Conservation (phyloP, 2,113 vertebrate species). For the Physeter macrocephalus region DNA sequence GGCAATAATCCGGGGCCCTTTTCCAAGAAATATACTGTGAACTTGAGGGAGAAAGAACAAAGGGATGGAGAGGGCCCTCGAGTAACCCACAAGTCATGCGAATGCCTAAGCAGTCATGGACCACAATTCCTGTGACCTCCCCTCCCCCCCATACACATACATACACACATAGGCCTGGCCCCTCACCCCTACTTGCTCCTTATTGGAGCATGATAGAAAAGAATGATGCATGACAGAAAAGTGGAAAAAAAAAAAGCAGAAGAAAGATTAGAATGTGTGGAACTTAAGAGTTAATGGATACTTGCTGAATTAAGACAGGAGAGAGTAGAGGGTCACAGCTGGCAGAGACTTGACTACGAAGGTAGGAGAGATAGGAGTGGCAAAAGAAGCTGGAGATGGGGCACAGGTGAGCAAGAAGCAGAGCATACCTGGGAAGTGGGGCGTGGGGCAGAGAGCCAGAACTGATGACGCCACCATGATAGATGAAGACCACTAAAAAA, state of each 20-base stretch:
- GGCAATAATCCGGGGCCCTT: background rate
- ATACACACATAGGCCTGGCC: background rate
- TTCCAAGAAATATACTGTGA: background rate
- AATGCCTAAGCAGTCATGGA: background rate
- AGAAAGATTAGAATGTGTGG: background rate
- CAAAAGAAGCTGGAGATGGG: background rate
- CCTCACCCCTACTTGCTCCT: background rate
- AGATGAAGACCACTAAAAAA: background rate
- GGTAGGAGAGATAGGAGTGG: background rate
- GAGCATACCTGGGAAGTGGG: background rate
- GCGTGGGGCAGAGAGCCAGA: background rate
- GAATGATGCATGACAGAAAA: background rate
- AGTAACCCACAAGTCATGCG: background rate
- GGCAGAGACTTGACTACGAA: background rate
- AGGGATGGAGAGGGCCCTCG: background rate
- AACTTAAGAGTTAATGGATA: background rate
- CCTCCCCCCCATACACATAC: background rate
- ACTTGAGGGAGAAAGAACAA: background rate
- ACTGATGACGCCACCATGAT: background rate
- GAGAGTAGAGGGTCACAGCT: background rate
- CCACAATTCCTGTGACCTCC: background rate
- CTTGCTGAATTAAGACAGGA: background rate
- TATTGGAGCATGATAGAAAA: background rate
- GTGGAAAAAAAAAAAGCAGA: background rate
- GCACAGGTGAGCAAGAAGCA: background rate